Conservation (phyloP, 2,888 invertebrate species). For the Drosophila kokeensis region DNA sequence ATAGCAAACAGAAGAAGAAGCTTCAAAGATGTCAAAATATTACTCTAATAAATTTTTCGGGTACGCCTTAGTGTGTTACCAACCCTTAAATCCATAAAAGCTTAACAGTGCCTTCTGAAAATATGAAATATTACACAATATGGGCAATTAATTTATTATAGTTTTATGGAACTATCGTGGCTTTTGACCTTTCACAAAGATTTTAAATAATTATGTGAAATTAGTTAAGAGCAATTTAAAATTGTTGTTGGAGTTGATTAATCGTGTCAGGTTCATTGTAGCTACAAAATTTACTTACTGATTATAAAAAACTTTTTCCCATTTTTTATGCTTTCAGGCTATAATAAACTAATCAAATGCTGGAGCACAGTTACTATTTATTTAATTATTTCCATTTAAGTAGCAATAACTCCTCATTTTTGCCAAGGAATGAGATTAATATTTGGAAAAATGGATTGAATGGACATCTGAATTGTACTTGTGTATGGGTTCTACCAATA, state of each 20-base stretch:
- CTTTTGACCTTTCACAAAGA: background rate
- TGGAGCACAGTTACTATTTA: background rate
- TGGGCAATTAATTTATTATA: background rate
- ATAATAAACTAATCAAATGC: background rate
- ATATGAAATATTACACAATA: background rate
- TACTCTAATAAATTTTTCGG: background rate
- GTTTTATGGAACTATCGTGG: no score
- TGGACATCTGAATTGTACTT: background rate
- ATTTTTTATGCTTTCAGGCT: background rate
- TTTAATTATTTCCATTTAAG: background rate
- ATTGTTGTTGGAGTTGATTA: background rate
- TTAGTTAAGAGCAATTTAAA: background rate
- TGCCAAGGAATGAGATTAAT: background rate
- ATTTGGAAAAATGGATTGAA: background rate
- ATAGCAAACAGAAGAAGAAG: no score
- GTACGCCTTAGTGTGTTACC: accelerated
- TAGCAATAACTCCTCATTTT: background rate
- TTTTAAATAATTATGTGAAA: background rate
- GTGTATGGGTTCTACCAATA: background rate
- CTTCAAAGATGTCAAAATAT: no score
- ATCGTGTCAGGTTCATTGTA: background rate
- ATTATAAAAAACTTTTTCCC: background rate
- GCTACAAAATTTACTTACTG: background rate
- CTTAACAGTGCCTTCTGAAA: no score
- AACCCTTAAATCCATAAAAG: background rate